phyloP scores from a whole-genome alignment of 1,140 invertebrate genomes.

The Anoplophora glabripennis region DNA sequence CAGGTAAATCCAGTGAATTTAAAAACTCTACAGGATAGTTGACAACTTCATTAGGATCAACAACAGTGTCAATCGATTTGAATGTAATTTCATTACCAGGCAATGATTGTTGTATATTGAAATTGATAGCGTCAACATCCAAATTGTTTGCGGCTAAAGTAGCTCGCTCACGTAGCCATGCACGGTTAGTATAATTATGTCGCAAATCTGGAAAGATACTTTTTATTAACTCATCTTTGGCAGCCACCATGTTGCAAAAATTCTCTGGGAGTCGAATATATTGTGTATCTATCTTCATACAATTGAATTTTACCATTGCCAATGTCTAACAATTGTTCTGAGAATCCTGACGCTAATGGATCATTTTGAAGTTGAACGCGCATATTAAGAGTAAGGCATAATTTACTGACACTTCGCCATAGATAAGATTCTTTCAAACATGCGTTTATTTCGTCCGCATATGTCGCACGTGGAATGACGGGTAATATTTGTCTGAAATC shows the following conservation, averaged over 20 bases:
- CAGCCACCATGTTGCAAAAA: slow-evolving; percentile 34
- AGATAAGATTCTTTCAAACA: slow-evolving; percentile 50
- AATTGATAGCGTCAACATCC: slow-evolving; percentile 41
- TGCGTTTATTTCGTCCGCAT: slow-evolving; percentile 48
- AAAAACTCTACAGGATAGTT: slow-evolving; percentile 42
- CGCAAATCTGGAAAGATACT: slow-evolving; percentile 35
- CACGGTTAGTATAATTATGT: slow-evolving; percentile 35
- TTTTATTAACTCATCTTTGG: slow-evolving; percentile 34
- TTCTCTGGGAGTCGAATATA: too few relatives aligned
- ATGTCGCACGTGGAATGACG: slow-evolving; percentile 46
- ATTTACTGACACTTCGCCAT: slow-evolving; percentile 46
- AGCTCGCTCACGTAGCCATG: slow-evolving; percentile 39
- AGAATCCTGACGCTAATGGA: slow-evolving; percentile 32
- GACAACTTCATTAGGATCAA: slow-evolving; percentile 32
- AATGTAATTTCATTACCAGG: not conserved
- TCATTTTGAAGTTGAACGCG: slow-evolving; percentile 34
- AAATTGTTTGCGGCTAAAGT: slow-evolving; percentile 43
- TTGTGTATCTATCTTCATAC: too few relatives aligned
- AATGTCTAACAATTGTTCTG: slow-evolving; percentile 37
- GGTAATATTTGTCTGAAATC: slow-evolving; percentile 39
- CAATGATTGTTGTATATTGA: slow-evolving; percentile 19
- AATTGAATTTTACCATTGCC: slow-evolving; percentile 28
- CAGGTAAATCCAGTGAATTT: slow-evolving; percentile 36
- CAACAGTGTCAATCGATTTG: slow-evolving; percentile 39
- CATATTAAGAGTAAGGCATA: slow-evolving; percentile 35